Evolutionary conservation across 2,797 vertebrate genomes (phyloP).

Genomic region (Anguilla megastoma): DNA sequence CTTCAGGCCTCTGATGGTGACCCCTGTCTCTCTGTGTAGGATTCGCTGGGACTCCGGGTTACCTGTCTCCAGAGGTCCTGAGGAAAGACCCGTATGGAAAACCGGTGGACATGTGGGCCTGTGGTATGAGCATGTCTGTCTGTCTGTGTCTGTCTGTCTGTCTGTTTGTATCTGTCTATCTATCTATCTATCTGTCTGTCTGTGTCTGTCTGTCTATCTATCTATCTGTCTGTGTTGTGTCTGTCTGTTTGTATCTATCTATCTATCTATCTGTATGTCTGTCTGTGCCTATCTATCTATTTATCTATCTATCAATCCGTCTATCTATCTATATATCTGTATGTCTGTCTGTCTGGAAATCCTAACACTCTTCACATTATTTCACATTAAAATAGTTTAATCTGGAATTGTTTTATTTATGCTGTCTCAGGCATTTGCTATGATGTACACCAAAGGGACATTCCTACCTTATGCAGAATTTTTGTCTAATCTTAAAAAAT

Average conservation of each 20-base stretch:
- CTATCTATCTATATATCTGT: neutral
- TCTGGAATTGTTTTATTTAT: neutral
- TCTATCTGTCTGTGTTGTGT: too few relatives aligned
- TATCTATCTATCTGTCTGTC: constrained; percentile 59
- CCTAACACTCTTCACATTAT: neutral
- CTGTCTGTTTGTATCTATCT: neutral
- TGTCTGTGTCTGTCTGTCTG: neutral
- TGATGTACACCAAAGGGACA: neutral
- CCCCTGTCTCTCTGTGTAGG: constrained; percentile 64
- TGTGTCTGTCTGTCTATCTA: constrained; percentile 42
- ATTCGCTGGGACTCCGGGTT: constrained; percentile 94
- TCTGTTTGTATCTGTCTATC: neutral
- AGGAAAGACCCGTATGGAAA: constrained; percentile 97
- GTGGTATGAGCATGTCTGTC: constrained; percentile 73
- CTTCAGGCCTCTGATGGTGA: neutral
- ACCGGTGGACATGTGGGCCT: constrained; percentile 99
- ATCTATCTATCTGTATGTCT: neutral
- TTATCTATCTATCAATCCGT: constrained; percentile 59
- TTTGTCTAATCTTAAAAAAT: neutral
- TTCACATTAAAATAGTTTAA: neutral
- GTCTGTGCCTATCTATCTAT: neutral
- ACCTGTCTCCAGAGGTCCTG: constrained; percentile 93
- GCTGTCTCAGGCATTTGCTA: neutral
- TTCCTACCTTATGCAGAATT: neutral
- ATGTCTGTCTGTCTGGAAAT: neutral